These are phyloP conservation scores for Micoletzkya japonica DNA, from an alignment of 2,888 invertebrate genomes.

Conservation along the genomic window DNA sequence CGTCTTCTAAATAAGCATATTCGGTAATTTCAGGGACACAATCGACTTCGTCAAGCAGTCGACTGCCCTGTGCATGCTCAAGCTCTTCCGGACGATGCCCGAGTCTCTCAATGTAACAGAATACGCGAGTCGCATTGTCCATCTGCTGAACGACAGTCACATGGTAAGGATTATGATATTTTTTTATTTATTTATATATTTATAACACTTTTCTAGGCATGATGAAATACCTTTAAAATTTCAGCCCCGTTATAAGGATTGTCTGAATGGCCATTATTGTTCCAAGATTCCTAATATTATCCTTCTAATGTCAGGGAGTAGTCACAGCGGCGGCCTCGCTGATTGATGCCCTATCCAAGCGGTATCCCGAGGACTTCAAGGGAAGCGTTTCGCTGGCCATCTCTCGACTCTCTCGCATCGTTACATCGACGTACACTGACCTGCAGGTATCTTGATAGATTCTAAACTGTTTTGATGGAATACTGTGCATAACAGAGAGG, in stretches of 20 bases:
- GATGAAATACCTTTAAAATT: not conserved
- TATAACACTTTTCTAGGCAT: not conserved
- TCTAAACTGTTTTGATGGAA: not conserved
- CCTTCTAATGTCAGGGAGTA: constrained; percentile 74
- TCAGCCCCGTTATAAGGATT: not conserved
- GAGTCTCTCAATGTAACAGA: constrained; percentile 91
- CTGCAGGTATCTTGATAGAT: constrained; percentile 69
- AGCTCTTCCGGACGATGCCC: constrained; percentile 89
- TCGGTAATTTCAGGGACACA: constrained; percentile 76
- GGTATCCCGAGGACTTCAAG: constrained; percentile 98
- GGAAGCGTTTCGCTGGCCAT: constrained; percentile 97
- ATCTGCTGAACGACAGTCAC: constrained; percentile 96
- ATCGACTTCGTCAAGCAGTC: constrained; percentile 99
- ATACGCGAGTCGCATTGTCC: constrained; percentile 98
- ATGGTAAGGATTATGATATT: constrained; percentile 69
- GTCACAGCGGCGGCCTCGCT: constrained; percentile 97
- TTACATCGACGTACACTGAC: constrained; percentile 97
- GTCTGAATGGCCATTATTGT: constrained; percentile 2
- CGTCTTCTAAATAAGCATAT: too few relatives aligned
- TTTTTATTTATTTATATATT: not conserved
- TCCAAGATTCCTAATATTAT: not conserved
- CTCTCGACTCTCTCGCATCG: constrained; percentile 89
- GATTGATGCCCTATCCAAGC: constrained; percentile 95
- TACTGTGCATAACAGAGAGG: not conserved
- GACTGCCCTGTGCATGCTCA: constrained; percentile 90